Evolutionary conservation across 92 coral and sea anemone genomes (phyloP).

Genomic region (Epizoanthus rinbou): DNA sequence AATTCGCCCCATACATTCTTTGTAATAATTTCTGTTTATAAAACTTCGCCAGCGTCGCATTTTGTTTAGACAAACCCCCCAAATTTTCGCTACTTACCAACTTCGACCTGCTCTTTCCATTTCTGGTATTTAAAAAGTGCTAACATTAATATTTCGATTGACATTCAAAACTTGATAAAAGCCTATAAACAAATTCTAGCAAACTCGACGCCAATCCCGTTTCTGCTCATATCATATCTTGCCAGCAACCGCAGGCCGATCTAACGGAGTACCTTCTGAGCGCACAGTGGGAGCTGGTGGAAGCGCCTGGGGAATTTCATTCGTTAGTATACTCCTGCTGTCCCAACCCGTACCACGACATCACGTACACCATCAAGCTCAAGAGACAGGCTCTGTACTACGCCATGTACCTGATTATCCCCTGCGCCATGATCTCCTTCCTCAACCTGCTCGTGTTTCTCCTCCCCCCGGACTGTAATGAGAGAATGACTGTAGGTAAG

Average conservation of each 20-base stretch:
- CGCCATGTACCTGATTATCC: conserved; percentile 90
- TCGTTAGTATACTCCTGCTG: conserved; percentile 71
- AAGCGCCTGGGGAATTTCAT: conserved; percentile 67
- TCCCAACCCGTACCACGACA: conserved; percentile 76
- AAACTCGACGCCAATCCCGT: too few species aligned
- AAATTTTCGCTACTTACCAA: too few species aligned
- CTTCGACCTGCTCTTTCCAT: too few species aligned
- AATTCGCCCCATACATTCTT: too few species aligned
- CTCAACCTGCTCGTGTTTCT: conserved; percentile 82
- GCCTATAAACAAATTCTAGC: background rate
- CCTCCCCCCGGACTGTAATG: conserved; percentile 93
- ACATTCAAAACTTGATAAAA: too few species aligned
- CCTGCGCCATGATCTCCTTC: conserved; percentile 84
- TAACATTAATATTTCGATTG: too few species aligned
- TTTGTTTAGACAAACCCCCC: too few species aligned
- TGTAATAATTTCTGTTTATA: too few species aligned
- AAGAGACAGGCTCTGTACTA: conserved; percentile 84
- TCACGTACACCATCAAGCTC: conserved; percentile 74
- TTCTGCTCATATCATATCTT: background rate
- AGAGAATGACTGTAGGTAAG: conserved; percentile 98
- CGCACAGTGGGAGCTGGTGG: conserved; percentile 83
- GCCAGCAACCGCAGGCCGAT: conserved; percentile 72
- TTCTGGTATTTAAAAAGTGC: too few species aligned
- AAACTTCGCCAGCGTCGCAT: too few species aligned
- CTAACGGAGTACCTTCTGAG: conserved; percentile 62